Percentiles rank a stretch among this genome's conserved stretches.
Evolutionary conservation across 1,140 invertebrate species (phyloP).

Genomic region (Mycetomoellerius zeteki): DNA sequence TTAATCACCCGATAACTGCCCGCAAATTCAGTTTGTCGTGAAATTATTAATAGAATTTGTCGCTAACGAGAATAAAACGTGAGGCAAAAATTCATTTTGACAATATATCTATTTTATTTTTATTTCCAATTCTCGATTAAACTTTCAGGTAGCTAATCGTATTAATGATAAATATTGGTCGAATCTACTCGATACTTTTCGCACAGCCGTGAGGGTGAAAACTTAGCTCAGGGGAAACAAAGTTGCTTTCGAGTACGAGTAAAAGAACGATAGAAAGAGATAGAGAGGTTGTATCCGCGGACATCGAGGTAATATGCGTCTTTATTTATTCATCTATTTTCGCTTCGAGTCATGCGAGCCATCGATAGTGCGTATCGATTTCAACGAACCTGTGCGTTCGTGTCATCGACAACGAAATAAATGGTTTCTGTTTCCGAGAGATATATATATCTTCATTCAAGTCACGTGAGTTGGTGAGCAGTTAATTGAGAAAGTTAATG

Average conservation of each 20-base stretch:
- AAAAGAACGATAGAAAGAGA: background rate
- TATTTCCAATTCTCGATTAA: background rate
- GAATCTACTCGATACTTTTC: constrained; percentile 15
- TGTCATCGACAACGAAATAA: constrained; percentile 49
- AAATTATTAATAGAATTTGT: constrained; percentile 32
- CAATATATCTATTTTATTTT: constrained; percentile 23
- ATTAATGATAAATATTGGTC: constrained; percentile 1
- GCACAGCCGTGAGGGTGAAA: background rate
- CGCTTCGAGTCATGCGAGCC: constrained; percentile 1
- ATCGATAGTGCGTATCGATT: constrained; percentile 56
- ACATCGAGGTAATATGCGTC: constrained; percentile 36
- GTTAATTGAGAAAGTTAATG: constrained; percentile 66
- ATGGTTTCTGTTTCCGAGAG: constrained; percentile 37
- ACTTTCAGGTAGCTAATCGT: background rate
- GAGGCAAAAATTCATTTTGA: constrained; percentile 35
- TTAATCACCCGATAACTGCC: constrained; percentile 29
- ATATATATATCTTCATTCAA: background rate
- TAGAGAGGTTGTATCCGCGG: background rate
- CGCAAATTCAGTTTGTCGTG: background rate
- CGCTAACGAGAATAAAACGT: constrained; percentile 1
- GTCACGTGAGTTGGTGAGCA: background rate
- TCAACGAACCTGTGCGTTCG: constrained; percentile 27
- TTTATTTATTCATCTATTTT: constrained; percentile 56
- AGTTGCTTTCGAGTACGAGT: constrained; percentile 18
- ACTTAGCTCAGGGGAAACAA: background rate